These are phyloP conservation scores for Babyrousa celebensis DNA, from an alignment of 2,797 vertebrate species.

Conservation along the genomic window DNA sequence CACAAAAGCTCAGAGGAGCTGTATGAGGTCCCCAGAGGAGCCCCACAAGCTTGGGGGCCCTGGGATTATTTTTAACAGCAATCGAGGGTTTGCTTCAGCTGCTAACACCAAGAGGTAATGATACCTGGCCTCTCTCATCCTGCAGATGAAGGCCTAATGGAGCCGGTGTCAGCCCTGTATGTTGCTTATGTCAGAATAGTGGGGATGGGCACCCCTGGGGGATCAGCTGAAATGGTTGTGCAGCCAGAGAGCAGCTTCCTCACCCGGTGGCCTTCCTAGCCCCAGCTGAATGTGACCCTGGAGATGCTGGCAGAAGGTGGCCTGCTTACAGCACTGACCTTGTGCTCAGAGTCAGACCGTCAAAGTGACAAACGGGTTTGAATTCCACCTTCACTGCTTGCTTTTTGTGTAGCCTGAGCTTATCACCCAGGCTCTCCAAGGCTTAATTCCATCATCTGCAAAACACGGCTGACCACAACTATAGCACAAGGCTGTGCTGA, in stretches of 20 bases:
- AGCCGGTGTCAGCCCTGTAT: background rate
- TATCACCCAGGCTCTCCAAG: background rate
- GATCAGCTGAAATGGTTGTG: background rate
- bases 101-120: too few relatives aligned
- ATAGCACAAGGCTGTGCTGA: background rate
- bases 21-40: background rate
- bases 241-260: background rate
- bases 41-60: accelerated
- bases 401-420: background rate
- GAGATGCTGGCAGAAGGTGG: background rate
- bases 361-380: background rate
- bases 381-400: background rate
- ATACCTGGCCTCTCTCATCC: background rate
- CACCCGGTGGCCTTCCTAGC: background rate
- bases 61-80: background rate
- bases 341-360: background rate
- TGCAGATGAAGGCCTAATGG: background rate
- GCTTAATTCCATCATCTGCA: background rate
- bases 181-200: background rate
- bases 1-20: background rate
- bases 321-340: background rate
- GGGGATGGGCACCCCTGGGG: background rate
- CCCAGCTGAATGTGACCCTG: background rate
- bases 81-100: background rate
- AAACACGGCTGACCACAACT: background rate